These are phyloP conservation scores for Sweltsa coloradensis DNA, from an alignment of 1,140 invertebrate species.

Conservation along the genomic window DNA sequence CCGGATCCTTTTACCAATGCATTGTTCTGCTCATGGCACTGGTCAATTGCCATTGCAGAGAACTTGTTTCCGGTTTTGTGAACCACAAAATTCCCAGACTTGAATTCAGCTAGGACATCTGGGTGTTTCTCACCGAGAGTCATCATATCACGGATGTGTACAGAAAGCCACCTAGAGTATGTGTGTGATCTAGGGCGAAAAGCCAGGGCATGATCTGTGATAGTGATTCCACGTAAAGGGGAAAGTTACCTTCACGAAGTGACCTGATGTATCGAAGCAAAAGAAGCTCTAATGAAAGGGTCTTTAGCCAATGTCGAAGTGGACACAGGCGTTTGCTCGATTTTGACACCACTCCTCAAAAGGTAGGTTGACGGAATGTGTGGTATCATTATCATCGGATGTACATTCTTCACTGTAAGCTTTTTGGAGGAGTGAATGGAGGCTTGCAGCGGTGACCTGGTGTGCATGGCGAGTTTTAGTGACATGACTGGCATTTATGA, in stretches of 20 bases:
- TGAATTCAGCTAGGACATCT: conserved; percentile 4
- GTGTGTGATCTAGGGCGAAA: conserved; percentile 11
- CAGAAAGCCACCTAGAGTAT: conserved; percentile 18
- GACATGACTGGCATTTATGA: conserved; percentile 14
- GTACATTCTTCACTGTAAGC: conserved; percentile 10
- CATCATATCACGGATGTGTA: conserved; percentile 11
- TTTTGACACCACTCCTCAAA: not conserved
- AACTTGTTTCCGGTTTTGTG: conserved; percentile 11
- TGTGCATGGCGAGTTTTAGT: conserved; percentile 12
- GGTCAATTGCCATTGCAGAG: conserved; percentile 16
- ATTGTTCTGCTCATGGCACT: conserved; percentile 18
- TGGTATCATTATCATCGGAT: not conserved
- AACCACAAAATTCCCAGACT: conserved; percentile 9
- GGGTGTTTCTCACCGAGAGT: not conserved
- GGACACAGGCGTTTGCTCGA: not conserved
- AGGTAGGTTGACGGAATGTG: not conserved
- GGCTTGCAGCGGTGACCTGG: conserved; percentile 15
- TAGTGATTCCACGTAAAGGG: not conserved
- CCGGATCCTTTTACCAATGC: conserved; percentile 13
- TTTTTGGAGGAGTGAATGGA: conserved; percentile 11
- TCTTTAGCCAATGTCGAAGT: not conserved
- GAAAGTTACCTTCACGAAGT: not conserved
- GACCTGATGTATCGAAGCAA: not conserved
- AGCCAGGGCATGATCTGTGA: conserved; percentile 3
- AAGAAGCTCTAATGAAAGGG: not conserved